Evolutionary conservation across 1,140 invertebrate genomes (phyloP).

Genomic region (Colletes latitarsis): DNA sequence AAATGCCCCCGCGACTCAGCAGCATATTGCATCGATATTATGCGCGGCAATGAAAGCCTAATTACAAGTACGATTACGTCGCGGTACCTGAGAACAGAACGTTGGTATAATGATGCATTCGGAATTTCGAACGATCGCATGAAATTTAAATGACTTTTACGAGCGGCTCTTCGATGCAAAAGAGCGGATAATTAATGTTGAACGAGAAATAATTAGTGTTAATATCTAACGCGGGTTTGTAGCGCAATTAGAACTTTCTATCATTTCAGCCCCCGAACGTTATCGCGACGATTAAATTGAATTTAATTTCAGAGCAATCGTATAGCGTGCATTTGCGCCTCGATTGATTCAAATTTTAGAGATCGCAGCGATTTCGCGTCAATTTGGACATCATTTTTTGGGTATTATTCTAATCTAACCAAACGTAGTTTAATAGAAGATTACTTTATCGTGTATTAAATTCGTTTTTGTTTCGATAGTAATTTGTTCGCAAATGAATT

Average conservation of each 20-base stretch:
- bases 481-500: too few species aligned
- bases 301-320: too few species aligned
- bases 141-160: slow-evolving; percentile 22
- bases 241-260: background rate
- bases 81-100: background rate
- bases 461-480: too few species aligned
- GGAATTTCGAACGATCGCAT: background rate
- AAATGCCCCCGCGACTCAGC: background rate
- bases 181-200: slow-evolving; percentile 3
- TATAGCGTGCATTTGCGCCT: too few species aligned
- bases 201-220: slow-evolving; percentile 17
- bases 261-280: too few species aligned
- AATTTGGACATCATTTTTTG: too few species aligned
- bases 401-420: too few species aligned
- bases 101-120: background rate
- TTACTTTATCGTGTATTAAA: too few species aligned
- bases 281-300: background rate
- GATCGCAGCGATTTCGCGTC: too few species aligned
- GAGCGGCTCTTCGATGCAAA: background rate
- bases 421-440: too few species aligned
- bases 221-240: background rate
- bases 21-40: background rate
- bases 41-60: background rate
- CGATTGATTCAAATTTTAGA: too few species aligned
- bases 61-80: background rate